These are phyloP conservation scores for Craterocephalus amniculus DNA, from an alignment of 2,797 vertebrate species.

Conservation along the genomic window DNA sequence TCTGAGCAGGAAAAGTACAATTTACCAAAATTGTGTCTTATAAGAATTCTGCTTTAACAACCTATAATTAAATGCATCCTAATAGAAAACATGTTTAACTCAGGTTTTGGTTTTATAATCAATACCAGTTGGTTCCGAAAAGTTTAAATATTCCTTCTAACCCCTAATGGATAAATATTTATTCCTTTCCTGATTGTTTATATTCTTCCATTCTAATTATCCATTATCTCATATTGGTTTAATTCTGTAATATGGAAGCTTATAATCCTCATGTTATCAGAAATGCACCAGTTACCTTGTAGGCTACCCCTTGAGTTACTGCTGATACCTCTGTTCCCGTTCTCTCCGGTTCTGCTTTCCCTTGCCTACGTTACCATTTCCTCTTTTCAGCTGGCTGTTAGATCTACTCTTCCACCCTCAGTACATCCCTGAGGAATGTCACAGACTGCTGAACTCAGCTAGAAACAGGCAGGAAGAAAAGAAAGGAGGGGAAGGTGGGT, in stretches of 20 bases:
- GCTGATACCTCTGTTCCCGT: slow-evolving; percentile 23
- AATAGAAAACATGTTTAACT: too few species aligned
- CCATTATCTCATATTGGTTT: slow-evolving; percentile 19
- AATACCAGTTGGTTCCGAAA: not conserved
- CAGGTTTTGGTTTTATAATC: not conserved
- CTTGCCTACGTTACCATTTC: slow-evolving; percentile 19
- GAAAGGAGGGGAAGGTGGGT: not conserved
- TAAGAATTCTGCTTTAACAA: too few species aligned
- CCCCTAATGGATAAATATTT: too few species aligned
- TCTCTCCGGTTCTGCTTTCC: slow-evolving; percentile 6
- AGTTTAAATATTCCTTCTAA: not conserved
- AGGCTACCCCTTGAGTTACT: slow-evolving; percentile 31
- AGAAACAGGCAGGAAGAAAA: slow-evolving; percentile 24
- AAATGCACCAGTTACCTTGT: slow-evolving; percentile 32
- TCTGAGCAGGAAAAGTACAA: not conserved
- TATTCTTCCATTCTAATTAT: not conserved
- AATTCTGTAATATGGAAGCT: not conserved
- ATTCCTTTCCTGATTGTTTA: not conserved
- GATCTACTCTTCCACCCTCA: slow-evolving; percentile 53
- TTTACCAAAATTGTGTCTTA: not conserved
- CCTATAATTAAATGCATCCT: not conserved
- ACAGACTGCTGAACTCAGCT: slow-evolving; percentile 61
- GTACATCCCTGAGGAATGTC: slow-evolving; percentile 45
- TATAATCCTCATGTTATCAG: slow-evolving; percentile 40
- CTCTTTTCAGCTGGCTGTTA: slow-evolving; percentile 42